Conservation (phyloP, 2,797 vertebrate genomes). For the Sebastes ruberrimus region DNA sequence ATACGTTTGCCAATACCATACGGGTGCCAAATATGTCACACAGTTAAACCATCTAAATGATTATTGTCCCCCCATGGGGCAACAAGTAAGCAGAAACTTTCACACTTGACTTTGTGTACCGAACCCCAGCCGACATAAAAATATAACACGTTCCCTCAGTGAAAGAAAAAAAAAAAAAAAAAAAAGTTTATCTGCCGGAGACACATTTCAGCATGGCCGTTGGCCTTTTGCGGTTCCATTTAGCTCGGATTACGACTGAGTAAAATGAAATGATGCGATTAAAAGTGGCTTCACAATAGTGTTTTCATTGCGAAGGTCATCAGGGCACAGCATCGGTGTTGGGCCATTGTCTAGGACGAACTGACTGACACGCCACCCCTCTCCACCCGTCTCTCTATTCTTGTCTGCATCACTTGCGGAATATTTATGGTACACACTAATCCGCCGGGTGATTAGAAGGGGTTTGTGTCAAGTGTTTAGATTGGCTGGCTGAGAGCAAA, state of each 20-base stretch:
- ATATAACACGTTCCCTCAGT: conserved; percentile 10
- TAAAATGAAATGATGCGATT: conserved; percentile 69
- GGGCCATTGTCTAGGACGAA: conserved; percentile 47
- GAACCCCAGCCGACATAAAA: conserved; percentile 16
- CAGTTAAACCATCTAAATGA: conserved; percentile 43
- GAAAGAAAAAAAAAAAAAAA: conserved; percentile 11
- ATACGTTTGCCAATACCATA: conserved; percentile 36
- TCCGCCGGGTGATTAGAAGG: conserved; percentile 37
- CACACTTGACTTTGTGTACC: neutral
- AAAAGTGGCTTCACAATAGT: conserved; percentile 59
- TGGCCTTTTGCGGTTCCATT: conserved; percentile 58
- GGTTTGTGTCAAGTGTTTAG: conserved; percentile 43
- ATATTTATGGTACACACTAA: conserved; percentile 52
- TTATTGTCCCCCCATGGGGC: neutral
- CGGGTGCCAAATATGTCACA: conserved; percentile 50
- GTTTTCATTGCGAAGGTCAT: conserved; percentile 72
- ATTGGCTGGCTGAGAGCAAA: conserved; percentile 30
- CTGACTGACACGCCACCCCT: conserved; percentile 40
- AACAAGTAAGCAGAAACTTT: conserved; percentile 12
- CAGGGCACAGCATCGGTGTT: conserved; percentile 55
- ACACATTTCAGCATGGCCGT: conserved; percentile 52
- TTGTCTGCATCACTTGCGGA: conserved; percentile 43
- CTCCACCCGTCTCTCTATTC: conserved; percentile 66
- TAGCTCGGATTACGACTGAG: conserved; percentile 46
- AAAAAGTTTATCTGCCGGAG: conserved; percentile 56